Evolutionary conservation across 2,888 invertebrate genomes (phyloP).

Genomic region (Microplitis deprimator): DNA sequence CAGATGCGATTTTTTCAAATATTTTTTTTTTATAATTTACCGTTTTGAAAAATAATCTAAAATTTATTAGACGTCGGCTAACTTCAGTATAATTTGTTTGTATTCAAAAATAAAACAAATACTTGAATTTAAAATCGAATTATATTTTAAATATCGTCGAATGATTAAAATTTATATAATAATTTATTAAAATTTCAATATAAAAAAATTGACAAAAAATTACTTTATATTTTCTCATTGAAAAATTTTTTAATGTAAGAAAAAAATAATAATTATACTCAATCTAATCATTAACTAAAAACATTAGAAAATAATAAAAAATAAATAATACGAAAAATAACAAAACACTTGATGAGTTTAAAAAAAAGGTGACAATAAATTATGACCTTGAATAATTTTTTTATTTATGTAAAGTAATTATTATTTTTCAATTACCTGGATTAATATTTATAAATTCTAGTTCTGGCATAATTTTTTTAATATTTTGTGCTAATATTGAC

Average conservation of each 20-base stretch:
- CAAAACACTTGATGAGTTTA: not conserved
- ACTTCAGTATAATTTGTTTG: not conserved
- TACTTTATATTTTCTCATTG: not conserved
- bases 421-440: constrained; percentile 56
- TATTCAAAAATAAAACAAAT: not conserved
- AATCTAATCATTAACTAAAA: not conserved
- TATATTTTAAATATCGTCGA: not conserved
- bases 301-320: not conserved
- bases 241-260: not conserved
- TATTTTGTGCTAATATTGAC: constrained; percentile 61
- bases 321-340: not conserved
- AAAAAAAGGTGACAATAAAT: not conserved
- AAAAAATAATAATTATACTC: not conserved
- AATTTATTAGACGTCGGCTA: no score
- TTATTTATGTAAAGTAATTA: not conserved
- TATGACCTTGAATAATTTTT: not conserved
- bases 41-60: not conserved
- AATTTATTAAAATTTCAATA: not conserved
- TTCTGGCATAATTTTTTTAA: constrained; percentile 58
- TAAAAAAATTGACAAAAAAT: not conserved
- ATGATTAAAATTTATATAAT: not conserved
- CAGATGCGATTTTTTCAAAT: not conserved
- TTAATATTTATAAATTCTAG: constrained; percentile 58
- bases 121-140: not conserved
- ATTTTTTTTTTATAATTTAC: not conserved